Conservation (phyloP, 2,888 invertebrate species). For the Melanophora roralis region DNA sequence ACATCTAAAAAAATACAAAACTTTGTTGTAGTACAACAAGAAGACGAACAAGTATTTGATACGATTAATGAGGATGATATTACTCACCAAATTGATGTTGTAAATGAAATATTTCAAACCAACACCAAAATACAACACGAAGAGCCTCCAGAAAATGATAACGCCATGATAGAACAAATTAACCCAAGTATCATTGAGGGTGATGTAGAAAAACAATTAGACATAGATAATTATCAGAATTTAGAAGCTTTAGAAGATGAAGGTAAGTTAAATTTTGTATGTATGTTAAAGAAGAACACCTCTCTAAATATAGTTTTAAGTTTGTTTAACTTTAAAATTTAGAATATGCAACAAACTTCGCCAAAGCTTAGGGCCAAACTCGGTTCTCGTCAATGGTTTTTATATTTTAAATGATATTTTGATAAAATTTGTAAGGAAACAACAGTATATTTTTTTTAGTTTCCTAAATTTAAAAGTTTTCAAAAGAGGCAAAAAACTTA, state of each 20-base stretch:
- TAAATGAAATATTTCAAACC: not conserved
- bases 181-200: not conserved
- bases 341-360: too few species aligned
- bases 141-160: not conserved
- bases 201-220: conserved; percentile 54
- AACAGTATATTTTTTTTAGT: too few species aligned
- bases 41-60: not conserved
- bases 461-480: too few species aligned
- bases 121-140: not conserved
- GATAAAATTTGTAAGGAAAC: too few species aligned
- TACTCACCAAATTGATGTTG: not conserved
- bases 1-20: not conserved
- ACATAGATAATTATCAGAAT: conserved; percentile 61
- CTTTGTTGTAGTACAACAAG: not conserved
- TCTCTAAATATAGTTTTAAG: too few species aligned
- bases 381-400: too few species aligned
- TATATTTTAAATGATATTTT: too few species aligned
- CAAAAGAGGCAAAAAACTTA: too few species aligned
- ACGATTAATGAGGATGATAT: not conserved
- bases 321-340: too few species aligned
- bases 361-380: too few species aligned
- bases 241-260: conserved; percentile 63
- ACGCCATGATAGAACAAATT: not conserved
- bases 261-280: conserved; percentile 42
- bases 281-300: not conserved